phyloP scores from a whole-genome alignment of 2,888 invertebrate genomes.

The Kryphioiulus occultus region DNA sequence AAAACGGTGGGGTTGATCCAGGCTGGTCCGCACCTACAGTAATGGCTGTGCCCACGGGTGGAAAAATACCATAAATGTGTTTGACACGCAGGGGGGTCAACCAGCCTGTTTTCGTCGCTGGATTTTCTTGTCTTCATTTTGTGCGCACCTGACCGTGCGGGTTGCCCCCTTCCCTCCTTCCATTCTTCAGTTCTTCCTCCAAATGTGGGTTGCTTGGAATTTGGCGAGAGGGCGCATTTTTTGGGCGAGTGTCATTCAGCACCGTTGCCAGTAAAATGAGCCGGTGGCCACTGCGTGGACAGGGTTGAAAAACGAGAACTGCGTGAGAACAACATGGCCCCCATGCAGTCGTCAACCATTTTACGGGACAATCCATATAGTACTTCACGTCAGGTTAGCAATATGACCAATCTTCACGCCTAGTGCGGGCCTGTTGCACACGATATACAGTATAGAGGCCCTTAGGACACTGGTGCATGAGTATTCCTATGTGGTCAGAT shows the following conservation, averaged over 20 bases:
- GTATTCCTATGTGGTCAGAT: no score
- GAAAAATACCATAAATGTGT: neutral
- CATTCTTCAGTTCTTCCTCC: no score
- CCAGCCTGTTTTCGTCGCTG: conserved; percentile 28
- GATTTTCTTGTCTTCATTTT: neutral
- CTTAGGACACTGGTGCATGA: no score
- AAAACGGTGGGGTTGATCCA: neutral
- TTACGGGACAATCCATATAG: no score
- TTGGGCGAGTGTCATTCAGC: neutral
- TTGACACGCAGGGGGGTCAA: conserved; percentile 13
- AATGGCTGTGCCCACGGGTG: neutral
- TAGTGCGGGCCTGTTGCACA: no score
- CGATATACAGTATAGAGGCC: no score
- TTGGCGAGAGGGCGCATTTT: neutral
- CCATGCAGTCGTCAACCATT: neutral
- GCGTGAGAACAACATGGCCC: neutral
- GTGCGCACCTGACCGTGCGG: conserved; percentile 1
- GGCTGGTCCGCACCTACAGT: neutral
- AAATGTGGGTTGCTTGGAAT: neutral
- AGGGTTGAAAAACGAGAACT: neutral
- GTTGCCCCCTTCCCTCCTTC: conserved; percentile 35
- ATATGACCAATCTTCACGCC: no score
- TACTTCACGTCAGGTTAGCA: no score
- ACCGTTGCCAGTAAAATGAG: neutral
- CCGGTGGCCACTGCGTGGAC: neutral